Evolutionary conservation across 1,140 invertebrate genomes (phyloP).

Genomic region (Drosophila micromelanica): DNA sequence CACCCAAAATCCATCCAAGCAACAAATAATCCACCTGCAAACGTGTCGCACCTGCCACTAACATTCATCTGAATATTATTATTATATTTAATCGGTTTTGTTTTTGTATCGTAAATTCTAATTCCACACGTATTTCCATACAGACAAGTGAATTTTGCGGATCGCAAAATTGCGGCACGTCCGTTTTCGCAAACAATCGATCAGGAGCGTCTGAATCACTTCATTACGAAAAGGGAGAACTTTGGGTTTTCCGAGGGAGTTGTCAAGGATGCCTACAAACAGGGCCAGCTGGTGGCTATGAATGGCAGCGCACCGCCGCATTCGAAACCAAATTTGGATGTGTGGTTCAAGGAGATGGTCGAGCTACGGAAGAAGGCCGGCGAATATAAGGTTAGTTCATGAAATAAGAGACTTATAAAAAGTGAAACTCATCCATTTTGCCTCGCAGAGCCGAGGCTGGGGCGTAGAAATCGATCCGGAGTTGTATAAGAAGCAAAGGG

Average conservation of each 20-base stretch:
- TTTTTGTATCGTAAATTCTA: slow-evolving; percentile 3
- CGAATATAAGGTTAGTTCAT: slow-evolving; percentile 92
- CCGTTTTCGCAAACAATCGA: slow-evolving; percentile 91
- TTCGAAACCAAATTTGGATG: slow-evolving; percentile 85
- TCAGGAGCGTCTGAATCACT: slow-evolving; percentile 87
- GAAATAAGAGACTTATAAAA: background rate
- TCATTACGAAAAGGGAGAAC: slow-evolving; percentile 82
- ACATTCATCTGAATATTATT: slow-evolving; percentile 31
- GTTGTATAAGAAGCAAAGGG: slow-evolving; percentile 91
- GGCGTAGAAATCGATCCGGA: slow-evolving; percentile 93
- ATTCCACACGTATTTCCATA: slow-evolving; percentile 37
- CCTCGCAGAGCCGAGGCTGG: slow-evolving; percentile 93
- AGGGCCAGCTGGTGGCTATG: slow-evolving; percentile 66
- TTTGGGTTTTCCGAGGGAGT: slow-evolving; percentile 76
- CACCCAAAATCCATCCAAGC: slow-evolving; percentile 31
- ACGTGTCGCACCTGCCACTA: slow-evolving; percentile 38
- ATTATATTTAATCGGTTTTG: background rate
- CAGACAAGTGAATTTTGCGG: slow-evolving; percentile 82
- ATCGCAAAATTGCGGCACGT: slow-evolving; percentile 82
- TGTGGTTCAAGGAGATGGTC: slow-evolving; percentile 93
- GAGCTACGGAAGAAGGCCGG: slow-evolving; percentile 95
- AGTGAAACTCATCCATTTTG: background rate
- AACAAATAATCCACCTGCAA: slow-evolving; percentile 31
- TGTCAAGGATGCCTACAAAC: slow-evolving; percentile 65
- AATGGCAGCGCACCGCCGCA: slow-evolving; percentile 75